phyloP scores from a whole-genome alignment of 1,140 invertebrate genomes.

The Caenorhabditis tropicalis region DNA sequence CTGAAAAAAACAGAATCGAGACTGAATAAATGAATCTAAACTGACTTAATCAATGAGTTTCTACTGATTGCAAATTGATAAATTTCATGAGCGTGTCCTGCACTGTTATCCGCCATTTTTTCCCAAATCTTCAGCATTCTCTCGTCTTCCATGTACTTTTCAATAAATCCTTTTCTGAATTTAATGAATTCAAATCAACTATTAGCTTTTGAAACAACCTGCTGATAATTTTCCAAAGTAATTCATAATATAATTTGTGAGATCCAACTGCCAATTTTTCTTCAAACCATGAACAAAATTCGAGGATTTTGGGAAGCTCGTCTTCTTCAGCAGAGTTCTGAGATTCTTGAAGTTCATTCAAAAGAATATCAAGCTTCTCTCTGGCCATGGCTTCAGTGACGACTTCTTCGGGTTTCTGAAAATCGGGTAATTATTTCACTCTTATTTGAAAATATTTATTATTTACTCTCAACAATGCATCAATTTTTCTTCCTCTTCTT shows the following conservation, averaged over 20 bases:
- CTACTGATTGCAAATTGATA: slow-evolving; percentile 45
- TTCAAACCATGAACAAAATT: slow-evolving; percentile 32
- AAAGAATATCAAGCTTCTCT: not conserved
- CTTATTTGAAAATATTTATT: not conserved
- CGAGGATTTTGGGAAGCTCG: not conserved
- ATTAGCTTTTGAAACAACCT: not conserved
- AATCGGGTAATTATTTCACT: not conserved
- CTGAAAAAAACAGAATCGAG: not conserved
- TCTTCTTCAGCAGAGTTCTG: not conserved
- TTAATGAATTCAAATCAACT: not conserved
- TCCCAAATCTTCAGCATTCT: slow-evolving; percentile 55
- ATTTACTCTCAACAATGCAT: not conserved
- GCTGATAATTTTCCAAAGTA: slow-evolving; percentile 32
- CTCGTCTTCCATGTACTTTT: slow-evolving; percentile 46
- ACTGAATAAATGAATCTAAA: not conserved
- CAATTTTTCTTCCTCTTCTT: slow-evolving; percentile 23
- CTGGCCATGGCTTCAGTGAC: not conserved
- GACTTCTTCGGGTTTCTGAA: slow-evolving; percentile 10
- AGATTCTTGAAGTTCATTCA: not conserved
- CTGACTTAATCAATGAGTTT: slow-evolving; percentile 32
- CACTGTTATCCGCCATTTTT: slow-evolving; percentile 49
- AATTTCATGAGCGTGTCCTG: slow-evolving; percentile 47
- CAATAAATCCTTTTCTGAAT: slow-evolving; percentile 18
- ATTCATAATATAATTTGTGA: slow-evolving; percentile 13
- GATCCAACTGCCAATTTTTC: slow-evolving; percentile 8